Conservation (phyloP, 2,888 invertebrate genomes). For the Rotaria magnacalcarata region DNA sequence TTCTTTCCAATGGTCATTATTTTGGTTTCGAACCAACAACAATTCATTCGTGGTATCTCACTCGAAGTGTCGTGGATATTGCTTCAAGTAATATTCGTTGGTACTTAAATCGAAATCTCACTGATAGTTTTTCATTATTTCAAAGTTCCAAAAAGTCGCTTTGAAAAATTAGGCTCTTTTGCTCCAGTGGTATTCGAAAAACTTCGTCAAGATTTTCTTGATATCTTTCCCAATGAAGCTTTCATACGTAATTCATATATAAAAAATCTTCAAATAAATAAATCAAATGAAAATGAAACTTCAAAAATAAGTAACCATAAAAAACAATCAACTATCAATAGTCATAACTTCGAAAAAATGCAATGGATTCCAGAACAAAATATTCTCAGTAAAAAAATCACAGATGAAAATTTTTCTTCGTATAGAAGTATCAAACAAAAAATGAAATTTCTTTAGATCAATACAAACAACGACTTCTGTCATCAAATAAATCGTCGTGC, state of each 20-base stretch:
- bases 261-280: constrained; percentile 18
- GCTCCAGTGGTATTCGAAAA: constrained; percentile 32
- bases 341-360: neutral
- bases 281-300: neutral
- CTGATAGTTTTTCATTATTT: neutral
- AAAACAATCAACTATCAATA: neutral
- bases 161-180: neutral
- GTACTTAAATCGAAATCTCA: neutral
- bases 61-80: neutral
- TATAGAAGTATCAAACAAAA: neutral
- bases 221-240: neutral
- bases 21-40: constrained; percentile 16
- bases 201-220: constrained; percentile 22
- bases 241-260: neutral
- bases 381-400: neutral
- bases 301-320: neutral
- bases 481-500: neutral
- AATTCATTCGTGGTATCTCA: constrained; percentile 14
- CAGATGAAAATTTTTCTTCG: neutral
- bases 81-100: neutral
- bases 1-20: constrained; percentile 16
- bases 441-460: neutral
- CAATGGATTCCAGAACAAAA: neutral
- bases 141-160: neutral
- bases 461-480: neutral